Percentiles rank a stretch among this genome's conserved stretches.
Evolutionary conservation across 2,797 vertebrate genomes (phyloP).

Genomic region (Phoebastria nigripes): DNA sequence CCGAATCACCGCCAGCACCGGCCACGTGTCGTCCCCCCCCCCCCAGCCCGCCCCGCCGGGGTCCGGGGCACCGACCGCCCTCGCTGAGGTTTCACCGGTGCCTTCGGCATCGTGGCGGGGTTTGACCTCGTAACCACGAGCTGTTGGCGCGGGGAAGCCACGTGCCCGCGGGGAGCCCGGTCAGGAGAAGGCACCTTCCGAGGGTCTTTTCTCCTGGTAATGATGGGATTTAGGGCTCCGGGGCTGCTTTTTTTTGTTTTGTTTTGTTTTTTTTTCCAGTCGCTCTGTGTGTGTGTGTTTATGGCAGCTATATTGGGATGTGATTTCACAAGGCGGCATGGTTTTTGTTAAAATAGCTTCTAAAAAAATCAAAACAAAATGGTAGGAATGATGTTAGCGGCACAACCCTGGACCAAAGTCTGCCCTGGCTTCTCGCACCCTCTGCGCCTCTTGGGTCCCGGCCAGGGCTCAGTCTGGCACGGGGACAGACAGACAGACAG

Average conservation of each 20-base stretch:
- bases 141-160: rapidly evolving
- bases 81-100: rapidly evolving
- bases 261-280: not conserved
- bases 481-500: not conserved
- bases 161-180: rapidly evolving
- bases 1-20: rapidly evolving
- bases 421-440: not conserved
- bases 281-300: not conserved
- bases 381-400: not conserved
- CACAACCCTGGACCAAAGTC: not conserved
- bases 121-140: not conserved
- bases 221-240: not conserved
- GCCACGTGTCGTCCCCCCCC: no score
- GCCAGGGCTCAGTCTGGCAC: not conserved
- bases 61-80: rapidly evolving
- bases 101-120: no score
- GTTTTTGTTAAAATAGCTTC: not conserved
- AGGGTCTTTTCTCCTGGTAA: not conserved
- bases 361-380: not conserved
- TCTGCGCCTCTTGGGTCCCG: not conserved
- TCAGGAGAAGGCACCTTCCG: not conserved
- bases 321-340: not conserved
- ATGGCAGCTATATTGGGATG: not conserved
- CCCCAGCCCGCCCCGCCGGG: rapidly evolving
- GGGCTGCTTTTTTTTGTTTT: not conserved